Percentiles rank a stretch among this genome's conserved stretches.
Evolutionary conservation across 2,113 vertebrate genomes (phyloP).

Genomic region (Riparia riparia): DNA sequence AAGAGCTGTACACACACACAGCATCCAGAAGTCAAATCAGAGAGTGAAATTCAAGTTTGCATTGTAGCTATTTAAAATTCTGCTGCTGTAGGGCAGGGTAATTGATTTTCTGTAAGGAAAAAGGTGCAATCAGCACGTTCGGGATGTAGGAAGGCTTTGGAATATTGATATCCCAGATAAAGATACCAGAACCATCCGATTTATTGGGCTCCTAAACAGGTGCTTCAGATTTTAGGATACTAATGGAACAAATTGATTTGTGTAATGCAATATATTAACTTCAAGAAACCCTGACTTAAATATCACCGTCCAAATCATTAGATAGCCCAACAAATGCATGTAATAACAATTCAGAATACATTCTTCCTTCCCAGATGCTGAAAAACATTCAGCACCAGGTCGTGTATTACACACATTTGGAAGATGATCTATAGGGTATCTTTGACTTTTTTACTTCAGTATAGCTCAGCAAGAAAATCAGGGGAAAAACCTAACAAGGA

Average conservation of each 20-base stretch:
- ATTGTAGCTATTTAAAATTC: conserved; percentile 17
- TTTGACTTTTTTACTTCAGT: neutral
- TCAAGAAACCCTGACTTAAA: neutral
- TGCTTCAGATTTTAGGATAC: neutral
- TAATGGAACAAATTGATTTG: neutral
- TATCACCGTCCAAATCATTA: neutral
- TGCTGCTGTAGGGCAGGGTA: neutral
- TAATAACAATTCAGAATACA: neutral
- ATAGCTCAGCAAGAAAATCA: neutral
- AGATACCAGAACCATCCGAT: neutral
- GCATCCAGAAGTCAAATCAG: neutral
- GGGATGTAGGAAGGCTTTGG: neutral
- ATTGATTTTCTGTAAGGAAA: conserved; percentile 41
- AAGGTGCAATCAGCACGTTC: conserved; percentile 22
- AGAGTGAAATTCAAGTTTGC: neutral
- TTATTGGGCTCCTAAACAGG: neutral
- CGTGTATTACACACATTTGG: neutral
- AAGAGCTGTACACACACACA: neutral
- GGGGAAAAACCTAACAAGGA: neutral
- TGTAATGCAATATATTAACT: neutral
- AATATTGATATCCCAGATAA: conserved; percentile 34
- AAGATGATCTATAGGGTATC: neutral
- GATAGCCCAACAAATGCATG: neutral
- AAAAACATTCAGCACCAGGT: neutral
- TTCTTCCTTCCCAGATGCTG: neutral